Evolutionary conservation across 1,140 invertebrate species (phyloP).

Genomic region (Amphibalanus amphitrite): DNA sequence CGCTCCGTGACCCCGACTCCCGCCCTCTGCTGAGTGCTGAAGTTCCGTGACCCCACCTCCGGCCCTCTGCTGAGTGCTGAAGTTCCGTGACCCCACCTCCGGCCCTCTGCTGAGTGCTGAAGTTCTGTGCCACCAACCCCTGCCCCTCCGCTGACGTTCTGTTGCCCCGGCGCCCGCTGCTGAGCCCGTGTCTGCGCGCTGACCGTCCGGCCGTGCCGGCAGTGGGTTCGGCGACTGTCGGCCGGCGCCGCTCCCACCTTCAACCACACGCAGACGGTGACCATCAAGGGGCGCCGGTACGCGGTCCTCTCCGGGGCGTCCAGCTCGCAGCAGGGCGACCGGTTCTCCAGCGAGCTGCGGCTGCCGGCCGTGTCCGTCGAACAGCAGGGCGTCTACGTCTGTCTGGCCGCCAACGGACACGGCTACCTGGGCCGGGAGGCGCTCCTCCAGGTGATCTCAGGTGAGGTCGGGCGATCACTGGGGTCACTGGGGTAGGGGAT

Average conservation of each 20-base stretch:
- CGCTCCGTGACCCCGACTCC: no score
- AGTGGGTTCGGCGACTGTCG: not conserved
- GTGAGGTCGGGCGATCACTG: no score
- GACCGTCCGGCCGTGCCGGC: not conserved
- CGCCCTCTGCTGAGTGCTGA: no score
- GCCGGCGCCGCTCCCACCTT: not conserved
- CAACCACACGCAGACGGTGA: not conserved
- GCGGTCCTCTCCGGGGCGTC: not conserved
- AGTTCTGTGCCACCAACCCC: no score
- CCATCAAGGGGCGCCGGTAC: not conserved
- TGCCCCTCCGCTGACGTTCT: no score
- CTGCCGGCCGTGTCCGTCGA: not conserved
- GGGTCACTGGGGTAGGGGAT: no score
- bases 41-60: no score
- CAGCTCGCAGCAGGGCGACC: not conserved
- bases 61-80: no score
- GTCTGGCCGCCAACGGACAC: slow-evolving; percentile 24
- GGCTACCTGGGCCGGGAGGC: slow-evolving; percentile 24
- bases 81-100: no score
- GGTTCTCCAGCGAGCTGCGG: not conserved
- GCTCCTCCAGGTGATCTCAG: slow-evolving; percentile 21
- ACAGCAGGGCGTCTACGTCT: slow-evolving; percentile 25
- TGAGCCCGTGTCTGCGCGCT: no score
- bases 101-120: no score
- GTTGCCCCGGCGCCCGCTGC: no score